Evolutionary conservation across 1,140 invertebrate genomes (phyloP).

Genomic region (Ericerus pela): DNA sequence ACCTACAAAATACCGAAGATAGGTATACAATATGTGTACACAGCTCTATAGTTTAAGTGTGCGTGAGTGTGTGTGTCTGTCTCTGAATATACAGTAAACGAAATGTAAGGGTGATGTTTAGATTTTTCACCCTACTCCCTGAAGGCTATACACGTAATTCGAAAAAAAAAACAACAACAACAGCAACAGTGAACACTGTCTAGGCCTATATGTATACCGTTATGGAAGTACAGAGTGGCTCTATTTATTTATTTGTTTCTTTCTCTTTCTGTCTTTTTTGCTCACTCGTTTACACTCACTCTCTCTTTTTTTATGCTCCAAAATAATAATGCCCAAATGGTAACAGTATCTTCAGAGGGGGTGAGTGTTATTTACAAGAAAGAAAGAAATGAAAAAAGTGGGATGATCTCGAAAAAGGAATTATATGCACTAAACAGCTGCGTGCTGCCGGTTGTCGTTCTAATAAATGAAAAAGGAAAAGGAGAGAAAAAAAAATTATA

Average conservation of each 20-base stretch:
- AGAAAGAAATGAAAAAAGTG: neutral
- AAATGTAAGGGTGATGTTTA: neutral
- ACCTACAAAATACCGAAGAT: constrained; percentile 1
- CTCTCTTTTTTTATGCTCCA: constrained; percentile 1
- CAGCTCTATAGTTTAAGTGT: neutral
- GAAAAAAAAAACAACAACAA: neutral
- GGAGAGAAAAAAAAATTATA: no score
- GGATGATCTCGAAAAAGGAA: no score
- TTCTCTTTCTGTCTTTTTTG: neutral
- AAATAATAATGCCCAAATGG: neutral
- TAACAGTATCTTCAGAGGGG: constrained; percentile 3
- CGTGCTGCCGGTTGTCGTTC: no score
- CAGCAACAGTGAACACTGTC: neutral
- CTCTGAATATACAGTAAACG: no score
- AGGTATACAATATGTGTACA: neutral
- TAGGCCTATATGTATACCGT: neutral
- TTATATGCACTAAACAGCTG: no score
- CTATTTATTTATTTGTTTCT: no score
- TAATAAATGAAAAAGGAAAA: no score
- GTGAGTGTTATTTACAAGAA: constrained; percentile 3
- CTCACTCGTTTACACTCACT: neutral
- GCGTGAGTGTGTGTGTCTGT: neutral
- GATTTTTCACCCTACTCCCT: neutral
- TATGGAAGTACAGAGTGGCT: no score
- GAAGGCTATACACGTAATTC: neutral